Evolutionary conservation across 2,888 invertebrate genomes (phyloP).

Genomic region (Tetranychus piercei): DNA sequence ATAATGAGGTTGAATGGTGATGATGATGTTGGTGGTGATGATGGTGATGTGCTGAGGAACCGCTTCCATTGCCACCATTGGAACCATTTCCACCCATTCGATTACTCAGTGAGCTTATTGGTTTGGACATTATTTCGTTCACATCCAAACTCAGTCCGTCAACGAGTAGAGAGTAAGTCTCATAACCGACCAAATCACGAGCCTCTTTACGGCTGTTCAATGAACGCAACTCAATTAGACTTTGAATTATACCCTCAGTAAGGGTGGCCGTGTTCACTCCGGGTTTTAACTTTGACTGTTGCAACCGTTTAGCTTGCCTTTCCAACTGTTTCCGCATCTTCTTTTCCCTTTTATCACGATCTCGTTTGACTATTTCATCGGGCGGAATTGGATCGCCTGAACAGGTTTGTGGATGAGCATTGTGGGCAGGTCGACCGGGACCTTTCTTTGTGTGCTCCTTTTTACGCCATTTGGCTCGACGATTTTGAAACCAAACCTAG

Average conservation of each 20-base stretch:
- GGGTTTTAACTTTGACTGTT: constrained; percentile 26
- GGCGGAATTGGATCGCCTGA: constrained; percentile 91
- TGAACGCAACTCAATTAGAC: constrained; percentile 25
- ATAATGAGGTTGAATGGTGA: constrained; percentile 8
- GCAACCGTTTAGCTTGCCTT: constrained; percentile 69
- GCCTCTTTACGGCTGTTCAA: constrained; percentile 24
- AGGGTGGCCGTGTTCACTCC: constrained; percentile 26
- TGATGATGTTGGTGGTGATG: constrained; percentile 11
- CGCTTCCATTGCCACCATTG: too few relatives aligned
- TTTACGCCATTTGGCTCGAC: constrained; percentile 96
- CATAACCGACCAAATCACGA: constrained; percentile 25
- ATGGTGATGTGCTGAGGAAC: not conserved
- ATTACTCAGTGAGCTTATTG: constrained; percentile 9
- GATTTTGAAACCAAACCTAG: constrained; percentile 99
- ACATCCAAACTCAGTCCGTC: constrained; percentile 25
- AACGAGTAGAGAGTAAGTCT: constrained; percentile 23
- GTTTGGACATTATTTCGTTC: constrained; percentile 23
- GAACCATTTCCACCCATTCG: too few relatives aligned
- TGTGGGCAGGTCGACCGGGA: constrained; percentile 91
- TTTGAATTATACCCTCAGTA: constrained; percentile 27
- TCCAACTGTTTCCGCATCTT: constrained; percentile 74
- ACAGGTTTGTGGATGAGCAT: constrained; percentile 92
- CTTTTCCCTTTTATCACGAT: constrained; percentile 33
- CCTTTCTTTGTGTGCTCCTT: constrained; percentile 98
- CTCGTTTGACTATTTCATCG: constrained; percentile 37